Evolutionary conservation across 1,140 invertebrate genomes (phyloP).

Genomic region (Coenobita brevimanus): DNA sequence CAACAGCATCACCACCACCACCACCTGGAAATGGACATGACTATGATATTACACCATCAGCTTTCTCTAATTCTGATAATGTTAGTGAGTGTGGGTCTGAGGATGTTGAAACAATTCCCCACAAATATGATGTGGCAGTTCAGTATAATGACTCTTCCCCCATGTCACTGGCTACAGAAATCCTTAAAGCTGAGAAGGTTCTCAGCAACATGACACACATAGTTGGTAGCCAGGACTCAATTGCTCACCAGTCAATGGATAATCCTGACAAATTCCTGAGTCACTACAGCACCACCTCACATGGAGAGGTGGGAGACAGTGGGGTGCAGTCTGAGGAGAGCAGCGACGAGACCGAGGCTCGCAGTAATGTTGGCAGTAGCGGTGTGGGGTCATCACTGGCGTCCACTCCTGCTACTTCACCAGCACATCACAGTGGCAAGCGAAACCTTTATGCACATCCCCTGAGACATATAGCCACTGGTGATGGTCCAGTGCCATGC

Average conservation of each 20-base stretch:
- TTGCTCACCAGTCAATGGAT: slow-evolving; percentile 13
- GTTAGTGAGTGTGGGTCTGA: slow-evolving; percentile 59
- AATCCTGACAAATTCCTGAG: slow-evolving; percentile 53
- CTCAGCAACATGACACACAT: slow-evolving; percentile 54
- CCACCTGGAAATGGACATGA: neutral
- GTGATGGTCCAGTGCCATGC: slow-evolving; percentile 59
- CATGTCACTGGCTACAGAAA: slow-evolving; percentile 54
- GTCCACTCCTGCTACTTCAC: slow-evolving; percentile 59
- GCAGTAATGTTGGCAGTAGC: slow-evolving; percentile 48
- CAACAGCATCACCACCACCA: slow-evolving; percentile 32
- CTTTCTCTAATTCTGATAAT: slow-evolving; percentile 9
- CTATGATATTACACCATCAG: slow-evolving; percentile 28
- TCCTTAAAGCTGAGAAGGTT: slow-evolving; percentile 58
- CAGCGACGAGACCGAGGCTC: slow-evolving; percentile 53
- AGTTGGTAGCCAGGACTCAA: slow-evolving; percentile 12
- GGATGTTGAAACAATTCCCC: slow-evolving; percentile 46
- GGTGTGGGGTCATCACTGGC: slow-evolving; percentile 66
- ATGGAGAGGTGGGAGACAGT: slow-evolving; percentile 43
- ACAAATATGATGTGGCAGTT: slow-evolving; percentile 35
- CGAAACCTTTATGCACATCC: slow-evolving; percentile 46
- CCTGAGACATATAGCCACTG: slow-evolving; percentile 42
- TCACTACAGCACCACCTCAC: slow-evolving; percentile 26
- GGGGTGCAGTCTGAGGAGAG: slow-evolving; percentile 59
- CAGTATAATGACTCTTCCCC: slow-evolving; percentile 34
- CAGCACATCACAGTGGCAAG: slow-evolving; percentile 41